These are phyloP conservation scores for Cyrtodaria siliqua DNA, from an alignment of 2,888 invertebrate genomes.

Conservation along the genomic window DNA sequence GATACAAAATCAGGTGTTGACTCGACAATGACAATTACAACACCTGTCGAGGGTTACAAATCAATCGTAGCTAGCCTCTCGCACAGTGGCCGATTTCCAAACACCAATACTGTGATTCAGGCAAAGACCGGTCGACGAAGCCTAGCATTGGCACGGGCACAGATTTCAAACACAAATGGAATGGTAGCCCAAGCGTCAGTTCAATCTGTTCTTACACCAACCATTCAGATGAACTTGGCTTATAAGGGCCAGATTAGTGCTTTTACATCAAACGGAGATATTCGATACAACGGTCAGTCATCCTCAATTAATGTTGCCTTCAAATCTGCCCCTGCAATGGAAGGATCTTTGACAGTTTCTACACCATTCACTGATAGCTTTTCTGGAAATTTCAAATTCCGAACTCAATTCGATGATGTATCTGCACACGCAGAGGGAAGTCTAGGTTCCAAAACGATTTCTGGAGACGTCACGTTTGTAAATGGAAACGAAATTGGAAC, in stretches of 20 bases:
- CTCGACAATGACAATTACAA: slow-evolving; percentile 24
- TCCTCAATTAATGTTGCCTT: slow-evolving; percentile 15
- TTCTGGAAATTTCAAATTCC: slow-evolving; percentile 19
- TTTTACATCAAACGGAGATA: slow-evolving; percentile 40
- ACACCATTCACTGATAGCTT: slow-evolving; percentile 20
- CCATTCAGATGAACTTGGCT: slow-evolving; percentile 32
- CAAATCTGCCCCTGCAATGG: slow-evolving; percentile 16
- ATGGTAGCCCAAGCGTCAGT: slow-evolving; percentile 10
- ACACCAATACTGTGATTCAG: slow-evolving; percentile 17
- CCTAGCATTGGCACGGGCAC: slow-evolving; percentile 16
- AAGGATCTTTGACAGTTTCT: slow-evolving; percentile 9
- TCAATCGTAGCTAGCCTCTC: slow-evolving; percentile 21
- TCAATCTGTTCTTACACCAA: slow-evolving; percentile 39
- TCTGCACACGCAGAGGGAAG: slow-evolving; percentile 15
- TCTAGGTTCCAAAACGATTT: slow-evolving; percentile 5
- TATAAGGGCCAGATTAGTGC: slow-evolving; percentile 24
- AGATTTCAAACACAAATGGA: slow-evolving; percentile 15
- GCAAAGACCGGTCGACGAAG: slow-evolving; percentile 44
- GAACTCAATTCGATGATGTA: not conserved
- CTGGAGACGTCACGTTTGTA: slow-evolving; percentile 8
- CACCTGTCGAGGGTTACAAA: slow-evolving; percentile 43
- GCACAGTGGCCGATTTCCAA: slow-evolving; percentile 40
- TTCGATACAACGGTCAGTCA: slow-evolving; percentile 36
- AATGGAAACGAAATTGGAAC: slow-evolving; percentile 11
- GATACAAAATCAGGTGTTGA: slow-evolving; percentile 8